A percentile compares a stretch with the other conserved stretches of the same genome.
Conservation (phyloP, 2,888 invertebrate genomes). For the Drosophila flavopinicola region DNA sequence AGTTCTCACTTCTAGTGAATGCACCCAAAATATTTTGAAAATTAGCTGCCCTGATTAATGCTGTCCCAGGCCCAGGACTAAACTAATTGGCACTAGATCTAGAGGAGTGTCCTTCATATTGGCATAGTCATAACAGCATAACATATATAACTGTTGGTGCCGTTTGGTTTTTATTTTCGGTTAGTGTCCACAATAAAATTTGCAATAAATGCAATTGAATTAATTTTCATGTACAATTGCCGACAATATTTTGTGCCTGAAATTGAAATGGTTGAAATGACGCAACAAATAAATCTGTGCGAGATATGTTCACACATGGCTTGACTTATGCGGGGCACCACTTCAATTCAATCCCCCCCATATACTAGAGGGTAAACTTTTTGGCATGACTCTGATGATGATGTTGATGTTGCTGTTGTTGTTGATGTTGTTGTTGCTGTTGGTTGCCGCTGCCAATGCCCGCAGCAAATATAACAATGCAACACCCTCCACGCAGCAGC, state of each 20-base stretch:
- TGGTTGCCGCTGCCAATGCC: conserved; percentile 23
- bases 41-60: too few relatives aligned
- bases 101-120: too few relatives aligned
- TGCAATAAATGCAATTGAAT: conserved; percentile 16
- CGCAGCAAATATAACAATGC: conserved; percentile 49
- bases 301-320: conserved; percentile 33
- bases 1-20: too few relatives aligned
- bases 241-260: conserved; percentile 19
- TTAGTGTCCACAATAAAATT: too few relatives aligned
- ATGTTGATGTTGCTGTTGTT: background rate
- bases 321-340: conserved; percentile 23
- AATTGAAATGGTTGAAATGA: conserved; percentile 55
- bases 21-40: too few relatives aligned
- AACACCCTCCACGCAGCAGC: conserved; percentile 21
- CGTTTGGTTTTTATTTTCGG: too few relatives aligned
- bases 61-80: too few relatives aligned
- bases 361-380: conserved; percentile 27
- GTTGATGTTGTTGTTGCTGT: conserved; percentile 10
- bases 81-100: too few relatives aligned
- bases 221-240: conserved; percentile 20
- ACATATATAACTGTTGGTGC: too few relatives aligned
- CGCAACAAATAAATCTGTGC: conserved; percentile 40
- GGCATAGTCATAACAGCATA: too few relatives aligned
- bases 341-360: conserved; percentile 18
- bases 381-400: conserved; percentile 9